Percentiles rank a stretch among this genome's conserved stretches.
Evolutionary conservation across 2,113 vertebrate species (phyloP).

Genomic region (Ceratotherium simum): DNA sequence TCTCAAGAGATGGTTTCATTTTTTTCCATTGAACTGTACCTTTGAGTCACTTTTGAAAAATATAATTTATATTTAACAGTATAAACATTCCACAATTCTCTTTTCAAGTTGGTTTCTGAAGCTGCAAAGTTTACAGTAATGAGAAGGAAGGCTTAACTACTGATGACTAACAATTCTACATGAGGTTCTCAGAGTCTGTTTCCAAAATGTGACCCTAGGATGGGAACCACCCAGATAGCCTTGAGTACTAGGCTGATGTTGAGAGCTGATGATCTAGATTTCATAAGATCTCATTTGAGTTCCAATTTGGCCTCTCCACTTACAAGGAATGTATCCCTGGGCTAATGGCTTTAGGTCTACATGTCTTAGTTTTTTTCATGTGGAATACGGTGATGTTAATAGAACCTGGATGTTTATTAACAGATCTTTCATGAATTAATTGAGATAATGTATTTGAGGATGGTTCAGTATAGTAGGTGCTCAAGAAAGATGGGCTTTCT

Average conservation of each 20-base stretch:
- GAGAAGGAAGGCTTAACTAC: neutral
- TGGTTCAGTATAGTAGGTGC: neutral
- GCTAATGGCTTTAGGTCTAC: neutral
- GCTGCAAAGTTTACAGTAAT: neutral
- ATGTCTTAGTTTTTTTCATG: neutral
- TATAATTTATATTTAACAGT: neutral
- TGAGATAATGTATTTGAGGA: neutral
- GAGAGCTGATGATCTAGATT: neutral
- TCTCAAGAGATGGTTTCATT: neutral
- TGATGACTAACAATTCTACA: neutral
- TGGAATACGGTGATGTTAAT: neutral
- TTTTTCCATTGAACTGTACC: neutral
- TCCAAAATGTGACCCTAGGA: neutral
- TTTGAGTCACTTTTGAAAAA: slow-evolving; percentile 36
- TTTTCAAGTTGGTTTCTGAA: slow-evolving; percentile 23
- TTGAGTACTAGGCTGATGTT: neutral
- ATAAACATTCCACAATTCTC: neutral
- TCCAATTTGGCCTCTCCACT: neutral
- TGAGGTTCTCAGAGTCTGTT: neutral
- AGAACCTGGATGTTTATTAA: neutral
- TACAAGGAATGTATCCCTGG: neutral
- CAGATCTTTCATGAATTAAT: neutral
- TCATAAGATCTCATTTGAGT: neutral
- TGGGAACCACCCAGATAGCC: neutral
- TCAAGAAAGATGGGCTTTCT: neutral